Evolutionary conservation across 1,140 invertebrate genomes (phyloP).

Genomic region (Gryllus bimaculatus): DNA sequence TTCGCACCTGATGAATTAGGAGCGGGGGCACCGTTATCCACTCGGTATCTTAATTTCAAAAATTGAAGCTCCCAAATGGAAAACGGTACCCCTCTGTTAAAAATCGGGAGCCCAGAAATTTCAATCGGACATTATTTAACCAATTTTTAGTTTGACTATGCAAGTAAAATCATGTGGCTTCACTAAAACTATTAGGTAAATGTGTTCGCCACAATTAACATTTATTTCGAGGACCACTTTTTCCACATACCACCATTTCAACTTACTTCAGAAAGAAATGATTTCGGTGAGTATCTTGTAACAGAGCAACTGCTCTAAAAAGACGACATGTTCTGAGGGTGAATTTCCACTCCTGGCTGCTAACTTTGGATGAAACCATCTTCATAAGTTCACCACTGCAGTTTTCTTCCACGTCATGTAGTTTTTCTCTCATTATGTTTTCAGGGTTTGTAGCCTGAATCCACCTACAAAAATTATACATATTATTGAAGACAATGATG

Average conservation of each 20-base stretch:
- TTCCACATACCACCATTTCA: conserved; percentile 12
- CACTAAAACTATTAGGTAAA: conserved; percentile 18
- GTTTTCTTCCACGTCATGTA: conserved; percentile 49
- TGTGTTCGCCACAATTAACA: too few species aligned
- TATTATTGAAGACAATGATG: not conserved
- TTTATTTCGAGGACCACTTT: too few species aligned
- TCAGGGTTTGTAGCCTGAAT: conserved; percentile 46
- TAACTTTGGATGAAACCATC: conserved; percentile 56
- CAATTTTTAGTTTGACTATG: not conserved
- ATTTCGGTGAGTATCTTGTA: conserved; percentile 59
- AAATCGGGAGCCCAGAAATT: too few species aligned
- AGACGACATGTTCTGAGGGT: conserved; percentile 37
- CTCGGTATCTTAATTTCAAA: too few species aligned
- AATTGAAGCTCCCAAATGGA: too few species aligned
- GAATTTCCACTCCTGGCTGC: conserved; percentile 56
- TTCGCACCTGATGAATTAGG: too few species aligned
- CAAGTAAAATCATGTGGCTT: not conserved
- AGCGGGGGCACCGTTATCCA: too few species aligned
- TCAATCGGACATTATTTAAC: not conserved
- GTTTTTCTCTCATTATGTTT: conserved; percentile 44
- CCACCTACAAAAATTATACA: conserved; percentile 33
- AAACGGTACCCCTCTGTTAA: too few species aligned
- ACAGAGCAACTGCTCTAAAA: conserved; percentile 53
- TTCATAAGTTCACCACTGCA: conserved; percentile 50
- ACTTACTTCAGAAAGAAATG: conserved; percentile 57